phyloP scores from a whole-genome alignment of 2,888 invertebrate species.

The Catocala sponsa region DNA sequence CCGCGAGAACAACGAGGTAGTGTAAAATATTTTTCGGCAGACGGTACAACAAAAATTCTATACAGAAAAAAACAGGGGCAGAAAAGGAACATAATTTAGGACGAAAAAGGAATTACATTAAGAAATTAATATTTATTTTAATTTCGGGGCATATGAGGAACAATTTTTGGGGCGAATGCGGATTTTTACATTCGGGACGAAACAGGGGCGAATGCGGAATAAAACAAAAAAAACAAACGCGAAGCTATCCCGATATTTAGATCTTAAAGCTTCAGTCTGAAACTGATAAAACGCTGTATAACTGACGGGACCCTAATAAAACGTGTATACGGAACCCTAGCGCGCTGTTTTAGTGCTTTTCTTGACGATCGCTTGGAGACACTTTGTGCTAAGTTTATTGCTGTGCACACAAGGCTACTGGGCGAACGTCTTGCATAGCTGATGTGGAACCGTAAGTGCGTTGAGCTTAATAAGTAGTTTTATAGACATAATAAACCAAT shows the following conservation, averaged over 20 bases:
- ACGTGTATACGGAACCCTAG: conserved; percentile 23
- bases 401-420: conserved; percentile 9
- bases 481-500: no score
- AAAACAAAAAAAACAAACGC: not conserved
- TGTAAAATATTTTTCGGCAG: no score
- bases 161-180: no score
- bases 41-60: no score
- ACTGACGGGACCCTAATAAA: conserved; percentile 30
- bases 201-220: no score
- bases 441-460: not conserved
- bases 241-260: not conserved
- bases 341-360: conserved; percentile 27
- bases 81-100: no score
- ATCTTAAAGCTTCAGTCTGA: conserved; percentile 10
- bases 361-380: conserved; percentile 25
- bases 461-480: not conserved
- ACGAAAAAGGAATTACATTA: no score
- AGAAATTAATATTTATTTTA: no score
- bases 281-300: conserved; percentile 23
- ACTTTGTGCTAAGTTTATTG: conserved; percentile 34
- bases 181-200: no score
- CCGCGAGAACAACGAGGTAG: no score
- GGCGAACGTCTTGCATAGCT: conserved; percentile 3
- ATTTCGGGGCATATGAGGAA: no score
- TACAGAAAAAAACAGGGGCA: no score